A percentile compares a stretch with the other conserved stretches of the same genome.
Conservation (phyloP, 2,797 vertebrate genomes). For the Alectoris magna region DNA sequence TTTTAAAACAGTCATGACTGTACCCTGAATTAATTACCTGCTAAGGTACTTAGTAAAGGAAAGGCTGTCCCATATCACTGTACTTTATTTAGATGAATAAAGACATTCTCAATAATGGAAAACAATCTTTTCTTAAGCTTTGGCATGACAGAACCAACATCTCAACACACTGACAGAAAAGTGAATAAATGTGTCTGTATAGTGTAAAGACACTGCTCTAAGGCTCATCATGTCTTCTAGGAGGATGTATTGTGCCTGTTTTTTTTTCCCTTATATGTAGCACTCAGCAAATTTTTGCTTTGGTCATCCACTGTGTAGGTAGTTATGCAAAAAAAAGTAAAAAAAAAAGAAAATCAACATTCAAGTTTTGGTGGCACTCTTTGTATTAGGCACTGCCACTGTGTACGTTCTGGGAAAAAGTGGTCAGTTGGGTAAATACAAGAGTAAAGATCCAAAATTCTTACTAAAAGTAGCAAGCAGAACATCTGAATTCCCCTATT, state of each 20-base stretch:
- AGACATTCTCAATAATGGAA: not conserved
- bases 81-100: not conserved
- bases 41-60: not conserved
- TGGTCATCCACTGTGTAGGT: not conserved
- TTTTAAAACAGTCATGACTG: slow-evolving; percentile 14
- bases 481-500: not conserved
- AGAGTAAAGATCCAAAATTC: not conserved
- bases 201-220: not conserved
- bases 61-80: not conserved
- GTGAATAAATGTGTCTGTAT: fast-evolving
- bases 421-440: not conserved
- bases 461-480: not conserved
- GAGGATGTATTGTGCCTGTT: not conserved
- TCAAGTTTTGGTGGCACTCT: not conserved
- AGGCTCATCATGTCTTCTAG: not conserved
- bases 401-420: not conserved
- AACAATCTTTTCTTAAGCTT: not conserved
- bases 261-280: not conserved
- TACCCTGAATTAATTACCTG: not conserved
- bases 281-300: not conserved
- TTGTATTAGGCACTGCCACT: not conserved
- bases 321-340: not conserved
- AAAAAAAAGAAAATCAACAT: not conserved
- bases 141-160: not conserved
- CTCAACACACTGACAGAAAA: not conserved